Conservation (phyloP, 2,888 invertebrate species). For the Amphipoea oculea region DNA sequence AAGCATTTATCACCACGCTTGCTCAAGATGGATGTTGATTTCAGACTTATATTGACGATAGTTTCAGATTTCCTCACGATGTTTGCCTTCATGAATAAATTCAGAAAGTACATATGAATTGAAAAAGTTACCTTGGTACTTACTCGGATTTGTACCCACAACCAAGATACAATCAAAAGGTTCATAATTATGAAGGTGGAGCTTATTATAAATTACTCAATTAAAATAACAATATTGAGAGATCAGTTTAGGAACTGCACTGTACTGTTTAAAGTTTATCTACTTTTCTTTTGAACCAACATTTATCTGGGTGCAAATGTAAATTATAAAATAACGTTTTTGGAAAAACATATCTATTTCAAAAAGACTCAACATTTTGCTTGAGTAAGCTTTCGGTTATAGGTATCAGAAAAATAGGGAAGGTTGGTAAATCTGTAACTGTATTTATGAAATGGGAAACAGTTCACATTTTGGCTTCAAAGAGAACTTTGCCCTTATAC, state of each 20-base stretch:
- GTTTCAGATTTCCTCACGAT: not conserved
- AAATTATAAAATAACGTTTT: not conserved
- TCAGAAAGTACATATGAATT: too few relatives aligned
- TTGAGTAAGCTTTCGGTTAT: not conserved
- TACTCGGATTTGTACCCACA: not conserved
- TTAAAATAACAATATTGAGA: not conserved
- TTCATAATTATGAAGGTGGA: not conserved
- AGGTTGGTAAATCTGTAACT: not conserved
- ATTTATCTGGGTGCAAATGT: not conserved
- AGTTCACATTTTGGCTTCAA: not conserved
- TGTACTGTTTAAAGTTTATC: too few relatives aligned
- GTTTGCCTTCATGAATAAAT: not conserved
- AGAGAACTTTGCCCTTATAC: not conserved
- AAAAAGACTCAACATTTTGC: not conserved
- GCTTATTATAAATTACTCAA: not conserved
- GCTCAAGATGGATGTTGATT: too few relatives aligned
- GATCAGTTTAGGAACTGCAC: not conserved
- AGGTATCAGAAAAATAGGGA: not conserved
- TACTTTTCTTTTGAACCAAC: too few relatives aligned
- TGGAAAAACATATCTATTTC: not conserved
- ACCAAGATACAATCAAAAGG: not conserved
- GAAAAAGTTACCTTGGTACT: not conserved
- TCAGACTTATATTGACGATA: too few relatives aligned
- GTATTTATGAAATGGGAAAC: not conserved
- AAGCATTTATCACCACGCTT: too few relatives aligned